These are phyloP conservation scores for Nansenia antarctica DNA, from an alignment of 2,113 vertebrate species.

Conservation along the genomic window DNA sequence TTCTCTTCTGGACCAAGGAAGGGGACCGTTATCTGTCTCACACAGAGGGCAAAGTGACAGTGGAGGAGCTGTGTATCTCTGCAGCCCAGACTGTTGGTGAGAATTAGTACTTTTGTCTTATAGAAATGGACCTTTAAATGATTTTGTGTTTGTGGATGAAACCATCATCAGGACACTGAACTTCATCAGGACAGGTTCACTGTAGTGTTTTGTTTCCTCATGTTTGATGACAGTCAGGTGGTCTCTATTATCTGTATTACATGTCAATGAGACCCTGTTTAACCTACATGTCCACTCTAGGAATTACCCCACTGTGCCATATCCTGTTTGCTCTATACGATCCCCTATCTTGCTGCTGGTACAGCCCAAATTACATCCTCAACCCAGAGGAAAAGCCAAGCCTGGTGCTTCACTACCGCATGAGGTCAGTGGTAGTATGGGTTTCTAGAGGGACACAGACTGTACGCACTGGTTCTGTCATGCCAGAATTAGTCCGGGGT, in stretches of 20 bases:
- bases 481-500: too few relatives aligned
- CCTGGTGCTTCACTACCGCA: slow-evolving; percentile 78
- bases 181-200: too few relatives aligned
- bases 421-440: slow-evolving; percentile 77
- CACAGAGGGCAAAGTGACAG: slow-evolving; percentile 63
- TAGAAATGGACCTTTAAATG: too few relatives aligned
- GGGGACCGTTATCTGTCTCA: slow-evolving; percentile 75
- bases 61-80: slow-evolving; percentile 83
- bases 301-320: slow-evolving; percentile 85
- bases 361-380: slow-evolving; percentile 86
- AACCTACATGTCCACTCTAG: slow-evolving; percentile 59
- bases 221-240: background rate
- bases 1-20: slow-evolving; percentile 80
- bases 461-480: background rate
- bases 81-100: slow-evolving; percentile 80
- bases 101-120: background rate
- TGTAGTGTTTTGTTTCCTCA: background rate
- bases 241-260: too few relatives aligned
- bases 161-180: too few relatives aligned
- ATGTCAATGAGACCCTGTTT: too few relatives aligned
- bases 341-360: slow-evolving; percentile 76
- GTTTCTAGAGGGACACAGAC: background rate
- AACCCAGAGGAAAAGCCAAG: slow-evolving; percentile 53
- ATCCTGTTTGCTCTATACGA: slow-evolving; percentile 87
- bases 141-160: background rate